Conservation (phyloP, 2,888 invertebrate genomes). For the Drosophila imparisetae region DNA sequence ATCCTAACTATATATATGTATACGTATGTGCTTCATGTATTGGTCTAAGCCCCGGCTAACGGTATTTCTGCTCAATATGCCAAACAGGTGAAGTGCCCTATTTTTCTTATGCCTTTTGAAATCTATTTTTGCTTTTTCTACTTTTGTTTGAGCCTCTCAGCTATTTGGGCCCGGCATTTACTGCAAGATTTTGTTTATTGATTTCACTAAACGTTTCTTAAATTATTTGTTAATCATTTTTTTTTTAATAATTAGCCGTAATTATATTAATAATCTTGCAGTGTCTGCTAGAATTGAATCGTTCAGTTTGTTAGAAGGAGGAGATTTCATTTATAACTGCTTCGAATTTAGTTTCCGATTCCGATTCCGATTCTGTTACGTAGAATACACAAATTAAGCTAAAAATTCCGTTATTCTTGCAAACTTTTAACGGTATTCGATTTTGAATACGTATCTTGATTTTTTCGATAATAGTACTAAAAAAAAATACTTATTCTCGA, state of each 20-base stretch:
- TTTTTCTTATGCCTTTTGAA: constrained; percentile 2
- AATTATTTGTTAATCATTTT: too few species aligned
- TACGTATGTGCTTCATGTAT: constrained; percentile 44
- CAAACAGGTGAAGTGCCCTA: constrained; percentile 51
- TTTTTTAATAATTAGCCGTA: too few species aligned
- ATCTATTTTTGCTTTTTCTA: neutral
- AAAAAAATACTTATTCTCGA: too few species aligned
- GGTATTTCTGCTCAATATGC: constrained; percentile 31
- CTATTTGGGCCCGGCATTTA: constrained; percentile 5
- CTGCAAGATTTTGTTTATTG: neutral
- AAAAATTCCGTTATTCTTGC: neutral
- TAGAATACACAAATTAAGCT: neutral
- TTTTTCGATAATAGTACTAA: neutral
- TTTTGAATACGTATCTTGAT: neutral
- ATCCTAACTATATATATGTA: constrained; percentile 14
- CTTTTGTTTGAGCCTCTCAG: neutral
- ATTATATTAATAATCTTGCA: neutral
- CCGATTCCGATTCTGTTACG: neutral
- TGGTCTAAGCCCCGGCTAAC: constrained; percentile 39
- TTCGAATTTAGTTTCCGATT: neutral
- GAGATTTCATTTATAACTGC: neutral
- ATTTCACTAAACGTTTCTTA: neutral
- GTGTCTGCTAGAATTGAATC: neutral
- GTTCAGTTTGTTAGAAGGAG: neutral
- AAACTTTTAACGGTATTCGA: neutral